Base-by-base conservation (phyloP, 1,140 invertebrate genomes). In the Bombus turneri region DNA sequence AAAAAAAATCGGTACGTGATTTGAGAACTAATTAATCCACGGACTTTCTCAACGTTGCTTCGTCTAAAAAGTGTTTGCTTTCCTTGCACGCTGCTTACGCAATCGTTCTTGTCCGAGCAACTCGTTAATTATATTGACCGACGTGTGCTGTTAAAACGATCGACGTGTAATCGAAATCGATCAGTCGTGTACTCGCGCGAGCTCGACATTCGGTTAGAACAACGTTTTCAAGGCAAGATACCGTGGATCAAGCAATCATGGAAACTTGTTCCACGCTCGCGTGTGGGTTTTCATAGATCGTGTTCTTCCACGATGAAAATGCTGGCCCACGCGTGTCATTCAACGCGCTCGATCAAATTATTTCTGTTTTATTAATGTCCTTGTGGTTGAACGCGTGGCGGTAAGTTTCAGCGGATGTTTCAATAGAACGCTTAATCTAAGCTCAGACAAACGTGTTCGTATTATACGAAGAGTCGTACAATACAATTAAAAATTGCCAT, bases 121-220 rank as follows among this genome's bases (percentile, higher is more conserved):
- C 76, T 81, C 69, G 77, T 85, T 81, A 85, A 85, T 85, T 85
- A 57, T 47, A 80, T 73, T 28, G 83, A 43, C 53, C 59, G 64
- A 77, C 76, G 25, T 34, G 25, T 28, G 37, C 37, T 25, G 37
- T 47, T 78, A 66, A 37, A 74, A 25, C 57, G 34, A 59, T 73
- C 71, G 81, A 82, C 39, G 57, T 57, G 34, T 81, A 81, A 81
- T 81, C 68, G 43, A 75, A 74, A 82, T n/a, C 39, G 81, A 53
- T 53, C 47, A 53, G 47, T 22, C 47, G 47, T 53, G 47, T 53
- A 53, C 47, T 53, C 47, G 47, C 47, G 47, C 79, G n/a, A 37
- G 69, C 68, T 22, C 47, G 47, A 53, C 18, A 72, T 47, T 83
- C 57, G 39, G 64, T 43, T 66, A 39, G 37, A 37, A 22, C 57